Base-by-base conservation (phyloP, 2,888 invertebrate species). In the Muscina levida region DNA sequence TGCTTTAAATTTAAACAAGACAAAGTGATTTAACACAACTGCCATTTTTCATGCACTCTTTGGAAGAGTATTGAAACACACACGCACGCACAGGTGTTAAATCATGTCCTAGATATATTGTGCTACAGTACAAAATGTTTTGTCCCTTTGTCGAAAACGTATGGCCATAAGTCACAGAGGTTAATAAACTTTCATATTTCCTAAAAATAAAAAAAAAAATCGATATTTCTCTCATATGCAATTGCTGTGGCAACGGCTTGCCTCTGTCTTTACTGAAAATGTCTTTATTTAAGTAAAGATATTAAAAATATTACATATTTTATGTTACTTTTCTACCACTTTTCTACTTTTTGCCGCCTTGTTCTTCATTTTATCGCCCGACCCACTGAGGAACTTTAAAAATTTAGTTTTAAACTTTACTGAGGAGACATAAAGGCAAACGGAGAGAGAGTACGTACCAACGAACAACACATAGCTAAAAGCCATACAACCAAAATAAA, bases 281-380 rank as follows among this genome's bases (percentile, higher is more conserved):
- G 39, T 42, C 42, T 62, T 62, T 62, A 59, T 59, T 42, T 42
- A 13, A 62, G 62, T 62, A 10, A 62, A 42, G 62, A 62, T 42
- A 62, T 62, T 62, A 42, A 62, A 62, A 57, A 62, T 62, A 62
- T 62, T 42, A 62, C 39, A 62, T 62, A 19, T 42, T 42, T 62
- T 62, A 62, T 42, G 8, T 22, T 19, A 37, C n/a, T 11, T 17
- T 53, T 19, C 59, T 37, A 8, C 15, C 1, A 37, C 37, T 31
- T 31, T 31, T 31, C 31, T 3, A n/a, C 15, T 15, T 48, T 31
- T 31, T 31, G 31, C 31, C 31, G 8, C n/a, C n/a, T n/a, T n/a
- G n/a, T n/a, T 48, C 46, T 31, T 57, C 37, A 10, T 39, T 17
- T 37, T 19, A 17, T 39, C 59, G 17, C 31, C 39, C 1, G 1